Conservation (phyloP, 2,797 vertebrate genomes). For the Crocidura indochinensis region DNA sequence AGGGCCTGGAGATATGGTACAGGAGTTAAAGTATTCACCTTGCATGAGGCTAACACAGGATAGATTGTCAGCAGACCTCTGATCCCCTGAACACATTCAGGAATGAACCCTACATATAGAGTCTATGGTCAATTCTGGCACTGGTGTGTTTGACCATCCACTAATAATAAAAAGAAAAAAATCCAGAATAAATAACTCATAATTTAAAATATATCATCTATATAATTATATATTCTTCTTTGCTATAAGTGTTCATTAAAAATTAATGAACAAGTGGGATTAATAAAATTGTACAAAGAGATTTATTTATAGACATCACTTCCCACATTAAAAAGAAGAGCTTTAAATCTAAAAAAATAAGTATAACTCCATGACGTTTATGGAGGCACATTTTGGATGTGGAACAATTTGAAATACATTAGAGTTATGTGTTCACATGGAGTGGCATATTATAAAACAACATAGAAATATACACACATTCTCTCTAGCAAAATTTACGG, state of each 20-base stretch:
- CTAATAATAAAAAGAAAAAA: neutral
- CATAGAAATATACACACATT: neutral
- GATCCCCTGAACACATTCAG: too few relatives aligned
- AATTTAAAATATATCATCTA: neutral
- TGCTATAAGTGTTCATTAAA: neutral
- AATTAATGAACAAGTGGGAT: neutral
- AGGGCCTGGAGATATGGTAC: too few relatives aligned
- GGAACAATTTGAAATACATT: neutral
- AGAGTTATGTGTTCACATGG: neutral
- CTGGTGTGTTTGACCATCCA: too few relatives aligned
- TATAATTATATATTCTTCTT: neutral
- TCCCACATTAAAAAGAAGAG: neutral
- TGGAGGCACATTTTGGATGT: neutral
- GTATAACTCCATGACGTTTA: neutral
- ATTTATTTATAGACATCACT: neutral
- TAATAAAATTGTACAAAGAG: neutral
- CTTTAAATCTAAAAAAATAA: neutral
- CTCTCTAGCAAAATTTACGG: neutral
- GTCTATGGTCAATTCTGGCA: too few relatives aligned
- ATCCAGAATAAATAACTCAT: neutral
- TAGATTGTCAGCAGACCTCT: too few relatives aligned
- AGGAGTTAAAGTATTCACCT: too few relatives aligned
- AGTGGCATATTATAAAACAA: neutral
- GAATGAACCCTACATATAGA: too few relatives aligned
- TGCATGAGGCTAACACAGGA: too few relatives aligned